A percentile compares a stretch with the other conserved stretches of the same genome.
phyloP scores from a whole-genome alignment of 2,797 vertebrate genomes.

The Dendrocincla tyrannina region DNA sequence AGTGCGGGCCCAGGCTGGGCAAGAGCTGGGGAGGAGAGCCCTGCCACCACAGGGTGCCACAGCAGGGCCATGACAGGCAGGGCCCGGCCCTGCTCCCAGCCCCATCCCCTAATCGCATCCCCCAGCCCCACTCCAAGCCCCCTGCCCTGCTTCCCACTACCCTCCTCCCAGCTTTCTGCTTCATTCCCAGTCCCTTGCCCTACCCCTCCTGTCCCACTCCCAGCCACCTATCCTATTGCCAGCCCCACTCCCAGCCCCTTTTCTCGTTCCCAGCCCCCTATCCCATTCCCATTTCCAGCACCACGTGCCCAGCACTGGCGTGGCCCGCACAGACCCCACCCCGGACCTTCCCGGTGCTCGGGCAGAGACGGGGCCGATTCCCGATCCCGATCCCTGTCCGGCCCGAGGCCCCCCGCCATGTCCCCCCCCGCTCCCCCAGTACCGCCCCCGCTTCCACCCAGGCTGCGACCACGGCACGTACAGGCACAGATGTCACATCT shows the following conservation, averaged over 20 bases:
- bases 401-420: too few relatives aligned
- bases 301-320: accelerated
- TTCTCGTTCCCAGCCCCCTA: background rate
- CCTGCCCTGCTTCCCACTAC: background rate
- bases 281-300: background rate
- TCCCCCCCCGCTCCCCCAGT: too few relatives aligned
- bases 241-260: background rate
- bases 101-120: too few relatives aligned
- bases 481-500: background rate
- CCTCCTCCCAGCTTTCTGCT: background rate
- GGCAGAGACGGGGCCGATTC: too few relatives aligned
- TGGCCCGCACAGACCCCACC: accelerated
- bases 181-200: background rate
- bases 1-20: background rate
- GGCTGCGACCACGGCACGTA: background rate
- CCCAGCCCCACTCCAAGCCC: background rate
- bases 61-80: background rate
- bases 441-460: background rate
- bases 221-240: background rate
- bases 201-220: background rate
- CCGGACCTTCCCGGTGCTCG: too few relatives aligned
- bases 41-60: background rate
- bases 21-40: background rate
- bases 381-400: too few relatives aligned
- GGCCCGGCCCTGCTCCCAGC: background rate